These are phyloP conservation scores for Pteronotus mesoamericanus DNA, from an alignment of 2,797 vertebrate genomes.

Conservation along the genomic window DNA sequence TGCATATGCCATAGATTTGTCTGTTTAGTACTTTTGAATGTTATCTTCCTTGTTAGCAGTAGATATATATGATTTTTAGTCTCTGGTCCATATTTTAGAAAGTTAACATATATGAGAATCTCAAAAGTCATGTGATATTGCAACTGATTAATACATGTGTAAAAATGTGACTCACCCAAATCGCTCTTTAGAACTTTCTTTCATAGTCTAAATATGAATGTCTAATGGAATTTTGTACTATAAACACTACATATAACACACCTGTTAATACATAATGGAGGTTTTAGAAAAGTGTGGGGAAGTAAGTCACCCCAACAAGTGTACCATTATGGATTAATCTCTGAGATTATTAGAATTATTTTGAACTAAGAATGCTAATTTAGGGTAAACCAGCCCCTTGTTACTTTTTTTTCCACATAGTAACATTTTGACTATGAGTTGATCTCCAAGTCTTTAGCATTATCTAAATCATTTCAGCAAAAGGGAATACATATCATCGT, in stretches of 20 bases:
- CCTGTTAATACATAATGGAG: neutral
- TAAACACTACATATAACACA: neutral
- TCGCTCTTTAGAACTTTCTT: constrained; percentile 11
- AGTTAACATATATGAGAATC: neutral
- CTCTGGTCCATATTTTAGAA: neutral
- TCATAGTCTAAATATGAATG: neutral
- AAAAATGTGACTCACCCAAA: neutral
- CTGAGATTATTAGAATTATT: neutral
- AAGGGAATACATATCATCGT: neutral
- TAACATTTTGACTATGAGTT: neutral
- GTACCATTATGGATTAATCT: neutral
- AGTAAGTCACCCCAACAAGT: neutral
- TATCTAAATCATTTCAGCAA: neutral
- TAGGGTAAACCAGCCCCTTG: neutral
- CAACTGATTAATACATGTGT: neutral
- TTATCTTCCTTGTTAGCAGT: neutral
- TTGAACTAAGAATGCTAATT: neutral
- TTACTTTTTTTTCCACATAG: neutral
- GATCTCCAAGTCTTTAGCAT: neutral
- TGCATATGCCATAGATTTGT: neutral
- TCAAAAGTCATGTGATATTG: neutral
- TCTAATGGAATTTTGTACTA: neutral
- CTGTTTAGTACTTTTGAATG: neutral
- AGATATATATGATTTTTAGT: neutral
- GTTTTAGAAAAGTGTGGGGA: neutral